Evolutionary conservation across 2,113 vertebrate species (phyloP).

Genomic region (Coryphaenoides rupestris): DNA sequence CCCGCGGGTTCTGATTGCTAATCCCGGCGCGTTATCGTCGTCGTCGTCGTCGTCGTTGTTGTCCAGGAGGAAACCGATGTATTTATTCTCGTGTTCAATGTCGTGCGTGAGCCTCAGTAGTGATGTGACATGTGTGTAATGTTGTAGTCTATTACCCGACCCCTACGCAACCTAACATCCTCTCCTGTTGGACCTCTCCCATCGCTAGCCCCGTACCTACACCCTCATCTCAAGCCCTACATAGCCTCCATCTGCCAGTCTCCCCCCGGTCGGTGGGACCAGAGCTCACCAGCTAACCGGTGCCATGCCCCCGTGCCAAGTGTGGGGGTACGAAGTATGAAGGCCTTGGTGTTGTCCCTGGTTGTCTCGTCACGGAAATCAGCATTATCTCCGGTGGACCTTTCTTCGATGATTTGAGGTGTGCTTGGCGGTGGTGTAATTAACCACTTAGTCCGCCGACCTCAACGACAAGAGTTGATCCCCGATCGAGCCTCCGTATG

Average conservation of each 20-base stretch:
- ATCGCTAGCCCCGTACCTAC: neutral
- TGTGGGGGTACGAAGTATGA: too few relatives aligned
- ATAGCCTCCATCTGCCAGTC: neutral
- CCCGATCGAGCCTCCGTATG: too few relatives aligned
- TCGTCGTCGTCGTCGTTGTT: neutral
- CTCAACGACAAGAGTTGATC: too few relatives aligned
- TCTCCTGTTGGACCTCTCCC: neutral
- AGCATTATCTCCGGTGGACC: too few relatives aligned
- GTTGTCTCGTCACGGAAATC: too few relatives aligned
- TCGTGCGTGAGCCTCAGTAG: constrained; percentile 63
- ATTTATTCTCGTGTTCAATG: constrained; percentile 53
- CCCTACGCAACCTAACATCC: neutral
- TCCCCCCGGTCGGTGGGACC: neutral
- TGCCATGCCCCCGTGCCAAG: too few relatives aligned
- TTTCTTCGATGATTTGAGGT: too few relatives aligned
- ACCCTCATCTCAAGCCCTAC: neutral
- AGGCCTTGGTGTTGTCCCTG: too few relatives aligned
- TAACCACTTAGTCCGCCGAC: too few relatives aligned
- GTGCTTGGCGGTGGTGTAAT: too few relatives aligned
- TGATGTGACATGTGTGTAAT: constrained; percentile 49
- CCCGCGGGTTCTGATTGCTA: neutral
- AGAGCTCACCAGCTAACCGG: too few relatives aligned
- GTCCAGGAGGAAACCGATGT: constrained; percentile 65
- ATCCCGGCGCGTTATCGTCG: too few relatives aligned
- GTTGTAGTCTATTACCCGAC: constrained; percentile 21